Evolutionary conservation across 2,113 vertebrate species (phyloP).

Genomic region (Melierax canorus): DNA sequence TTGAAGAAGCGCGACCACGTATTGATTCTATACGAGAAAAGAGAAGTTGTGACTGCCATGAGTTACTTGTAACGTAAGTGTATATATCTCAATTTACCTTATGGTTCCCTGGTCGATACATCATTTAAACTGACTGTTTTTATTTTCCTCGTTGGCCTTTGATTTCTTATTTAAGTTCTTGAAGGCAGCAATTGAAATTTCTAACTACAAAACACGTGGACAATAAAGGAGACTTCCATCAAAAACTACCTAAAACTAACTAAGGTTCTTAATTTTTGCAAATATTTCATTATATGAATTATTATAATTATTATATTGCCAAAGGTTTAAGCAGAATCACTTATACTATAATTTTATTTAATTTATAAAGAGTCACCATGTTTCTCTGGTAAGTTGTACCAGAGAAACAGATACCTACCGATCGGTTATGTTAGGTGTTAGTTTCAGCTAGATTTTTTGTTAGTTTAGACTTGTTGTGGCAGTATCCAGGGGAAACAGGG

Average conservation of each 20-base stretch:
- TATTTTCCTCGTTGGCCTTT: conserved; percentile 44
- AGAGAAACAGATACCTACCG: neutral
- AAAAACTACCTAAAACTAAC: neutral
- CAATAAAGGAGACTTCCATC: neutral
- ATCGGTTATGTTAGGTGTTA: neutral
- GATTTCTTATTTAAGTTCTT: conserved; percentile 46
- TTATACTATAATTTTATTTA: neutral
- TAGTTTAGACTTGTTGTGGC: neutral
- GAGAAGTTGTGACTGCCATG: neutral
- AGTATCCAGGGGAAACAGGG: neutral
- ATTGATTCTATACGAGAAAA: neutral
- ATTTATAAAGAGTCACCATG: neutral
- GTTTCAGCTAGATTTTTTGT: neutral
- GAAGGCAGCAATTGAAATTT: conserved; percentile 4
- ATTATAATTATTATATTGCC: neutral
- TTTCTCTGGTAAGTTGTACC: neutral
- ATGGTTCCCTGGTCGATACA: conserved; percentile 12
- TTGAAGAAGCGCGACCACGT: neutral
- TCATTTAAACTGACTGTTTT: conserved; percentile 42
- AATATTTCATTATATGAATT: neutral
- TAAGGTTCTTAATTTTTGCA: neutral
- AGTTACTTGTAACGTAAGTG: neutral
- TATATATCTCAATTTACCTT: conserved; percentile 39
- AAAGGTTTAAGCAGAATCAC: neutral
- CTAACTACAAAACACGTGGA: neutral